Evolutionary conservation across 2,113 vertebrate species (phyloP).

Genomic region (Channa argus): DNA sequence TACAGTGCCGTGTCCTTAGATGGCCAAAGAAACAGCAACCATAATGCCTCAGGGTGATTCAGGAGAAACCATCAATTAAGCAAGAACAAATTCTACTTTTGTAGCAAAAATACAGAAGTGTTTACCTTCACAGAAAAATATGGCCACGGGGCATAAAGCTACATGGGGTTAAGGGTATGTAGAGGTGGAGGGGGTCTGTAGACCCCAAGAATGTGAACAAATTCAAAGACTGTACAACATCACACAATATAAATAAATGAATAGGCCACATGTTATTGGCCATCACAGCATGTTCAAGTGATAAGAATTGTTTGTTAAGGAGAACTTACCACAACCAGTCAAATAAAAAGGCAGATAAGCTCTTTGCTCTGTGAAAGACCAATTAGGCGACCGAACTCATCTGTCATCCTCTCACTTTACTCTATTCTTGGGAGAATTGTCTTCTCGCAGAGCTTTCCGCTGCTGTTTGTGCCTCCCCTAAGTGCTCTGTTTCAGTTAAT

Average conservation of each 20-base stretch:
- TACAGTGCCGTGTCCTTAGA: conserved; percentile 1
- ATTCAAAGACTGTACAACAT: neutral
- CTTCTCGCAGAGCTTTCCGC: conserved; percentile 43
- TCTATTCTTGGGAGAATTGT: conserved; percentile 29
- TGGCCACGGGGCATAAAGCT: conserved; percentile 8
- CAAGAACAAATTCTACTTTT: conserved; percentile 24
- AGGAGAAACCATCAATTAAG: conserved; percentile 38
- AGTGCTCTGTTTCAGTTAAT: conserved; percentile 31
- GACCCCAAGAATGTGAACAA: neutral
- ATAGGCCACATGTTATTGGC: neutral
- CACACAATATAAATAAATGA: neutral
- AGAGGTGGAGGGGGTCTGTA: too few relatives aligned
- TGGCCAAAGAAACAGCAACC: conserved; percentile 1
- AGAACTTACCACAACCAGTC: conserved; percentile 1
- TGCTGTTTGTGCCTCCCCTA: conserved; percentile 7
- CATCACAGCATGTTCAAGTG: neutral
- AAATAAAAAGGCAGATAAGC: conserved; percentile 4
- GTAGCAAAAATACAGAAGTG: neutral
- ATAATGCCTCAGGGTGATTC: conserved; percentile 49
- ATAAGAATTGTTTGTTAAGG: too few relatives aligned
- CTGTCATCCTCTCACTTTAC: conserved; percentile 30
- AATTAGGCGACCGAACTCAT: conserved; percentile 45
- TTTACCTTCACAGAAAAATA: conserved; percentile 22
- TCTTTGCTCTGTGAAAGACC: conserved; percentile 3
- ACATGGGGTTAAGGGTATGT: neutral